Evolutionary conservation across 2,888 invertebrate species (phyloP), one percentile per base, ranked within the genome.

Genomic region (Asteroscopus sphinx): DNA sequence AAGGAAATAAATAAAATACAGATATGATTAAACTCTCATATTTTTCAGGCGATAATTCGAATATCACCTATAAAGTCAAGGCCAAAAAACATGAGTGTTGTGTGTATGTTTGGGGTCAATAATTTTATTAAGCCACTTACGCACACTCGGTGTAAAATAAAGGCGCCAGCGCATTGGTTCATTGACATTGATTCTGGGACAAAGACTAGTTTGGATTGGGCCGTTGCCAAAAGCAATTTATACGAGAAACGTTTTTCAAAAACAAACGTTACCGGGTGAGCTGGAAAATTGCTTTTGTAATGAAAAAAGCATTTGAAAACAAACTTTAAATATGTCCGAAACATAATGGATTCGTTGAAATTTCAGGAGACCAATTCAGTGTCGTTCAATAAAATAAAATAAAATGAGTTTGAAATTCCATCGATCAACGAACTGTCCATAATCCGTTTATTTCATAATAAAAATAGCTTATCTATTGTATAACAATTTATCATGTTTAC

Each of bases 161-260:
- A 74, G 67, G 66, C 63, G 69, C 64, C 60, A 47, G 55, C 60
- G 63, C 68, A 79, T 63, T 74, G 73, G 92, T 89, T 91, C 92
- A 89, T 82, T 87, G 89, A 90, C 90, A 86, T 79, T 79, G 73
- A 79, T 82, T 80, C 81, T 79, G 79, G 81, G 80, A 90, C 89
- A 90, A 90, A 87, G 85, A 85, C 80, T 76, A 71, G 76, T 75
- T 68, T 62, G 64, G 58, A 63, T 85, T 91, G 92, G 91, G 64
- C 53, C 15, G 21, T 53, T 82, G 91, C 92, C 92, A 92, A 82
- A 76, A 80, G 49, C 66, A 76, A 84, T 82, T 80, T 82, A 85
- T 83, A 82, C 84, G 73, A 76, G 79, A 83, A 81, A 83, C 68
- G 72, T 69, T 84, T 79, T 76, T 77, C 68, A 76, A 82, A 85